Evolutionary conservation across 2,888 invertebrate genomes (phyloP).

Genomic region (Gryllus longicercus): DNA sequence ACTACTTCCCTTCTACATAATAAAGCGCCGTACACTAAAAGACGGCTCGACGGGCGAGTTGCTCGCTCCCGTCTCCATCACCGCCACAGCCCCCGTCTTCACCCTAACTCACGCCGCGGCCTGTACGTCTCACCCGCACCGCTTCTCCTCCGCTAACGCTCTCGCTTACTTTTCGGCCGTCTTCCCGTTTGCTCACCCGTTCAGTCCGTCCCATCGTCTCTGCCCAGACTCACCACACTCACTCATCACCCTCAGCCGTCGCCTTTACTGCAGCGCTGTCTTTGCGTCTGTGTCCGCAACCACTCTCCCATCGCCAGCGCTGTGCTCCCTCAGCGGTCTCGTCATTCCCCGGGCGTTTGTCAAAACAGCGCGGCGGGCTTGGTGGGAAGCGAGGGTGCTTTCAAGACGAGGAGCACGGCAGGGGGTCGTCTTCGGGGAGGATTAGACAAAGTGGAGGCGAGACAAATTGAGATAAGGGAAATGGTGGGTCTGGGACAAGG

Average conservation of each 20-base stretch:
- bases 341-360: background rate
- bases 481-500: background rate
- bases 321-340: too few relatives aligned
- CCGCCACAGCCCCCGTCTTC: background rate
- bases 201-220: too few relatives aligned
- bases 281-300: too few relatives aligned
- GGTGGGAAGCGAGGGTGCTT: background rate
- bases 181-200: too few relatives aligned
- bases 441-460: background rate
- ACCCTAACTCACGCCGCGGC: too few relatives aligned
- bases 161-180: too few relatives aligned
- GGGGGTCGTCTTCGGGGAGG: background rate
- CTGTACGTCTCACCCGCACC: too few relatives aligned
- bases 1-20: constrained; percentile 25
- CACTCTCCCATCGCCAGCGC: too few relatives aligned
- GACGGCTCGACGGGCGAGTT: background rate
- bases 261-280: too few relatives aligned
- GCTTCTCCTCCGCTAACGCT: too few relatives aligned
- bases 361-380: constrained; percentile 19
- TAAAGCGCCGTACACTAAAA: constrained; percentile 27
- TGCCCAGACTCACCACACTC: too few relatives aligned
- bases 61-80: background rate
- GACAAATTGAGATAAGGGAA: background rate
- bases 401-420: background rate
- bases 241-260: too few relatives aligned